phyloP scores from a whole-genome alignment of 2,888 invertebrate species.

The Malacosoma neustria region DNA sequence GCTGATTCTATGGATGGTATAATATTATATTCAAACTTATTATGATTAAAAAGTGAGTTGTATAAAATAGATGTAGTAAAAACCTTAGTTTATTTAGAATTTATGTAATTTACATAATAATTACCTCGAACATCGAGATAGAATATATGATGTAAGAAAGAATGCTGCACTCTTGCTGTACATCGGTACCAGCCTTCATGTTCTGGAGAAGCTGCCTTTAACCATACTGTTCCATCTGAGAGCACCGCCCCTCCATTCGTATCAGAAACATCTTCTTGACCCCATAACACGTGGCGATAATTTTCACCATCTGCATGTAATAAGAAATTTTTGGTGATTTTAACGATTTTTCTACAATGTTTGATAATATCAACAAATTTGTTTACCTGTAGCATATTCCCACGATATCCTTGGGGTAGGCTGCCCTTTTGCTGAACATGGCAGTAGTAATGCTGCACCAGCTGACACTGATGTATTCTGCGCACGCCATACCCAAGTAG shows the following conservation, averaged over 20 bases:
- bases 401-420: conserved; percentile 83
- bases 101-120: conserved; percentile 7
- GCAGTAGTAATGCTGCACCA: conserved; percentile 82
- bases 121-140: conserved; percentile 62
- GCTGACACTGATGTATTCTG: conserved; percentile 83
- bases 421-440: conserved; percentile 87
- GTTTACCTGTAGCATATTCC: conserved; percentile 81
- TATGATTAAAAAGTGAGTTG: no score
- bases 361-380: no score
- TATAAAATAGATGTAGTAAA: no score
- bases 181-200: conserved; percentile 92
- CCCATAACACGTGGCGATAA: conserved; percentile 63
- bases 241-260: conserved; percentile 73
- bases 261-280: conserved; percentile 54
- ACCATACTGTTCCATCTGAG: conserved; percentile 83
- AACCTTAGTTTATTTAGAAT: no score
- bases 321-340: no score
- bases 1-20: no score
- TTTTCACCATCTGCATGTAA: conserved; percentile 48
- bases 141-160: conserved; percentile 57
- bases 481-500: conserved; percentile 84
- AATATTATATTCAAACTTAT: no score
- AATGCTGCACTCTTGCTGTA: conserved; percentile 77
- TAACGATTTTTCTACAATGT: no score
- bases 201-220: conserved; percentile 81